A percentile compares a stretch with the other conserved stretches of the same genome.
Conservation (phyloP, 2,888 invertebrate genomes). For the Belgica antarctica region DNA sequence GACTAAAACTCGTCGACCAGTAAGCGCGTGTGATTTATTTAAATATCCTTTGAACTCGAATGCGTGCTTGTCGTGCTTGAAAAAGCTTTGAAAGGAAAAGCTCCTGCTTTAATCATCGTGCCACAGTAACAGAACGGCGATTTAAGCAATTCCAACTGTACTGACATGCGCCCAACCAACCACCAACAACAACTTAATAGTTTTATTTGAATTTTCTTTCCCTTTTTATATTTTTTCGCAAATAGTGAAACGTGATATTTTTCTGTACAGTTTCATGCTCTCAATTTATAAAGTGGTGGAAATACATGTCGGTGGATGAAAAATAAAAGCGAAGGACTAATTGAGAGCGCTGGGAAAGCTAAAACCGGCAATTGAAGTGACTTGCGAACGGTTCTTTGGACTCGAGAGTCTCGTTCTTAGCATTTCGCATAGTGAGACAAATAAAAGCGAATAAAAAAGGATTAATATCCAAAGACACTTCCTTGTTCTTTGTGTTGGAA, state of each 20-base stretch:
- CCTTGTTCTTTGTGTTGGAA: too few relatives aligned
- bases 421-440: too few relatives aligned
- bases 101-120: not conserved
- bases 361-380: not conserved
- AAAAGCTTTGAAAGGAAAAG: conserved; percentile 3
- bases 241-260: conserved; percentile 37
- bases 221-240: conserved; percentile 29
- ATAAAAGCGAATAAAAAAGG: too few relatives aligned
- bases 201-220: conserved; percentile 10
- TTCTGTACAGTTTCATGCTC: not conserved
- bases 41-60: conserved; percentile 22
- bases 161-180: conserved; percentile 21
- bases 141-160: not conserved
- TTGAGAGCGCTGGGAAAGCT: conserved; percentile 9
- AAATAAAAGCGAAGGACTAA: conserved; percentile 1
- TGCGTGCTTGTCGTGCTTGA: not conserved
- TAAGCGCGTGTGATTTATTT: conserved; percentile 10
- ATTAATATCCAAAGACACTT: too few relatives aligned
- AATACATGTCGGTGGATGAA: not conserved
- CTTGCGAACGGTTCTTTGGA: too few relatives aligned
- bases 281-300: not conserved
- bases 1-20: not conserved
- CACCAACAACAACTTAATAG: not conserved
- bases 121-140: conserved; percentile 4
- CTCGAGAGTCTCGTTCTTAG: too few relatives aligned